phyloP scores from a whole-genome alignment of 2,797 vertebrate species.

The Enteromius paludinosus region DNA sequence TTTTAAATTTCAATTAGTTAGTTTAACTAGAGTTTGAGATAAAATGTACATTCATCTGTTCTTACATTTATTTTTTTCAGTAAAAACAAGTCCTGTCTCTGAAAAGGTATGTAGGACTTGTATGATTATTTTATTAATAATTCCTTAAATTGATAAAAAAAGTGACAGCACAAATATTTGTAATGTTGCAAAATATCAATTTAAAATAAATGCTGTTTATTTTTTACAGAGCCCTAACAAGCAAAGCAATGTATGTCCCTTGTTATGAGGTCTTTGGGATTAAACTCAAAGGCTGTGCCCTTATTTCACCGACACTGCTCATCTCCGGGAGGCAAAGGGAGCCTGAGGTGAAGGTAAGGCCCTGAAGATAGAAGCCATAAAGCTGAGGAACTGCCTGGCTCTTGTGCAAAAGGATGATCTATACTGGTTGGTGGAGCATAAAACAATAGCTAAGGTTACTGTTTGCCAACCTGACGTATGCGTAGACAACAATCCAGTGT shows the following conservation, averaged over 20 bases:
- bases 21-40: too few relatives aligned
- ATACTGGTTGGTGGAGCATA: slow-evolving; percentile 69
- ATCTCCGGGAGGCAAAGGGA: slow-evolving; percentile 58
- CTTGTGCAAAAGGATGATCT: slow-evolving; percentile 66
- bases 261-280: slow-evolving; percentile 27
- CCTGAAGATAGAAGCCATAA: slow-evolving; percentile 65
- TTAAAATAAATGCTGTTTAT: neutral
- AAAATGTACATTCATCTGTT: neutral
- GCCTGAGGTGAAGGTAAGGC: slow-evolving; percentile 66
- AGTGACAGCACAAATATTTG: neutral
- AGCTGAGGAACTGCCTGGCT: slow-evolving; percentile 67
- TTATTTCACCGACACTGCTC: slow-evolving; percentile 51
- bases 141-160: neutral
- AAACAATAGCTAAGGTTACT: slow-evolving; percentile 66
- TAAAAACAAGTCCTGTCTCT: neutral
- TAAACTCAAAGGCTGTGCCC: slow-evolving; percentile 34
- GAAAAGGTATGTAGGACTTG: neutral
- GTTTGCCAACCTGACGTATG: slow-evolving; percentile 65
- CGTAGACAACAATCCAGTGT: slow-evolving; percentile 63
- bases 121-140: neutral
- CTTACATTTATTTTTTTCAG: neutral
- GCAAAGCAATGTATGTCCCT: slow-evolving; percentile 43
- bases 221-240: slow-evolving; percentile 38
- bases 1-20: too few relatives aligned
- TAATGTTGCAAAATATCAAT: neutral